These are phyloP conservation scores for Magallana ariakensis DNA, from an alignment of 1,140 invertebrate genomes.

Conservation along the genomic window DNA sequence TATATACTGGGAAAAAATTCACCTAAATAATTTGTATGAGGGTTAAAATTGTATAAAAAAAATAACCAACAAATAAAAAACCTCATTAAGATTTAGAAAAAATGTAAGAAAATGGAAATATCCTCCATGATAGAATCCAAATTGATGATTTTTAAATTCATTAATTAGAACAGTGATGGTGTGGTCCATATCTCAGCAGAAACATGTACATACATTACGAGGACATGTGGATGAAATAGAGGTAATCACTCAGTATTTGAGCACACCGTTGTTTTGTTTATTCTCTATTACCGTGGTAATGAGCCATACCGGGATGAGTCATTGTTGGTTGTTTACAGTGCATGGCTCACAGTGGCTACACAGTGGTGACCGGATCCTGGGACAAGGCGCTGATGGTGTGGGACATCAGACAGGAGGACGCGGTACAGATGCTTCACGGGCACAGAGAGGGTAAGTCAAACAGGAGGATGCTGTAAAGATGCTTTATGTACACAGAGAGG, in stretches of 20 bases:
- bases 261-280: background rate
- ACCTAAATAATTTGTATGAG: too few species aligned
- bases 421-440: conserved; percentile 61
- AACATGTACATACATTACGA: conserved; percentile 57
- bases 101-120: too few species aligned
- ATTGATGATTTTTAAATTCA: too few species aligned
- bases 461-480: background rate
- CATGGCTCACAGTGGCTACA: conserved; percentile 58
- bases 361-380: conserved; percentile 69
- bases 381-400: conserved; percentile 72
- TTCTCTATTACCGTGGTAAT: background rate
- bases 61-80: too few species aligned
- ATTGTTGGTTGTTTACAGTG: conserved; percentile 63
- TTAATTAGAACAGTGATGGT: conserved; percentile 64
- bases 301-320: background rate
- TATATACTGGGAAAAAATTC: too few species aligned
- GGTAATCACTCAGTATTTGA: conserved; percentile 53
- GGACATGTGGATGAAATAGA: conserved; percentile 71
- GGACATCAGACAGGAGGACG: conserved; percentile 62
- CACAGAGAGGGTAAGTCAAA: conserved; percentile 72
- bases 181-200: conserved; percentile 63
- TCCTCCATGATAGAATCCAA: too few species aligned
- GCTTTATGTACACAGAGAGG: too few species aligned
- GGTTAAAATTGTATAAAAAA: too few species aligned
- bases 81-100: too few species aligned